phyloP scores from a whole-genome alignment of 2,113 vertebrate genomes.

The Crotalus tigris region DNA sequence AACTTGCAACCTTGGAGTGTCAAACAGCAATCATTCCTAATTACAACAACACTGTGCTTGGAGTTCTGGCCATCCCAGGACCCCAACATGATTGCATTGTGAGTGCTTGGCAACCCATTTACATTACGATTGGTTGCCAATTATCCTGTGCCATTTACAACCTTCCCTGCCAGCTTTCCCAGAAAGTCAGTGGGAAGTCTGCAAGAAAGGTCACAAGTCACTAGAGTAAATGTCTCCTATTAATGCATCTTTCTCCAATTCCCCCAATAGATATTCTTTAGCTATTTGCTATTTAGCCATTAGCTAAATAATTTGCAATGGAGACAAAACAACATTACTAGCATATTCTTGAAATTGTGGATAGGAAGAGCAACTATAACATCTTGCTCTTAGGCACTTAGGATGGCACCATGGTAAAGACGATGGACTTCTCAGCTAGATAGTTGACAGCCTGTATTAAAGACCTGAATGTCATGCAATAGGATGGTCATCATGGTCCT shows the following conservation, averaged over 20 bases:
- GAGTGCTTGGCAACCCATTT: neutral
- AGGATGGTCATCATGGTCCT: no score
- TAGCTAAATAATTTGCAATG: no score
- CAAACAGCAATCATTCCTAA: neutral
- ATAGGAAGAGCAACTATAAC: neutral
- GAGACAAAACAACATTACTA: neutral
- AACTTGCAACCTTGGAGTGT: neutral
- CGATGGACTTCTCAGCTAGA: no score
- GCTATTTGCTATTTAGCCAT: no score
- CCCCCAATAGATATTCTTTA: no score
- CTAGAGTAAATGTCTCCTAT: neutral
- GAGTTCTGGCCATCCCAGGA: neutral
- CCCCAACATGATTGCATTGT: neutral
- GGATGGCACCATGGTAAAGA: no score
- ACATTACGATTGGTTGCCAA: neutral
- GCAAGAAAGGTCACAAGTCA: neutral
- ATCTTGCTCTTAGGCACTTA: no score
- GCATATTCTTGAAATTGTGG: constrained; percentile 2
- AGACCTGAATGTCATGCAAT: no score
- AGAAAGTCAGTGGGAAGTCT: neutral
- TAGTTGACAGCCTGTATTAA: no score
- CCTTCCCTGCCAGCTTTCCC: neutral
- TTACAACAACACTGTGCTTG: neutral
- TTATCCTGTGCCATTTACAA: neutral
- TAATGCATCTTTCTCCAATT: neutral